A percentile compares a stretch with the other conserved stretches of the same genome.
phyloP scores from a whole-genome alignment of 92 coral and sea anemone species.

The Parazoanthus swiftii region DNA sequence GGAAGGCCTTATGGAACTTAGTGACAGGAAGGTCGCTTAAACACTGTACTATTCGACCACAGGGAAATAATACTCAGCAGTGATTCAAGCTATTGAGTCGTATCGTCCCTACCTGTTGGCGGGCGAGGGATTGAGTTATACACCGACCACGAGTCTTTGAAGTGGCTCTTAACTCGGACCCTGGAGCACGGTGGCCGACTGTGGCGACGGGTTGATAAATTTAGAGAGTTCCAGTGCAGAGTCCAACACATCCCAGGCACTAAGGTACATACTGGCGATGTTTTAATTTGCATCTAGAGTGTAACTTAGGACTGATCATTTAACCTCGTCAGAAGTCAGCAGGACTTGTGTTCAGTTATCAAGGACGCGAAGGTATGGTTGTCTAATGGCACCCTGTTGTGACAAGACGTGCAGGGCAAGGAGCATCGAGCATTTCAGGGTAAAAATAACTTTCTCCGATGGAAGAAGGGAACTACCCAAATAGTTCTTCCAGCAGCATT shows the following conservation, averaged over 20 bases:
- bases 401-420: no score
- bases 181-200: slow-evolving; percentile 59
- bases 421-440: no score
- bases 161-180: slow-evolving; percentile 51
- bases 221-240: slow-evolving; percentile 60
- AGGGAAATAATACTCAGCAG: slow-evolving; percentile 58
- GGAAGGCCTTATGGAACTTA: slow-evolving; percentile 45
- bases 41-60: slow-evolving; percentile 60
- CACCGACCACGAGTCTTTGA: slow-evolving; percentile 50
- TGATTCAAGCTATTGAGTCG: slow-evolving; percentile 54
- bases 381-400: no score
- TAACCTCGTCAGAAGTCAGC: no score
- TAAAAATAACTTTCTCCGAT: no score
- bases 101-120: slow-evolving; percentile 47
- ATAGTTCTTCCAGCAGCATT: no score
- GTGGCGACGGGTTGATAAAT: slow-evolving; percentile 63
- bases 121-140: slow-evolving; percentile 53
- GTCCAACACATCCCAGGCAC: slow-evolving; percentile 54
- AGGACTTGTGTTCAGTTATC: no score
- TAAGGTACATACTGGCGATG: no score
- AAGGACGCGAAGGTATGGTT: no score
- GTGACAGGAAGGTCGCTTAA: slow-evolving; percentile 49
- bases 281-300: no score
- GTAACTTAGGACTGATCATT: no score
- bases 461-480: no score